Evolutionary conservation across 2,888 invertebrate genomes (phyloP).

Genomic region (Gibbula magus): DNA sequence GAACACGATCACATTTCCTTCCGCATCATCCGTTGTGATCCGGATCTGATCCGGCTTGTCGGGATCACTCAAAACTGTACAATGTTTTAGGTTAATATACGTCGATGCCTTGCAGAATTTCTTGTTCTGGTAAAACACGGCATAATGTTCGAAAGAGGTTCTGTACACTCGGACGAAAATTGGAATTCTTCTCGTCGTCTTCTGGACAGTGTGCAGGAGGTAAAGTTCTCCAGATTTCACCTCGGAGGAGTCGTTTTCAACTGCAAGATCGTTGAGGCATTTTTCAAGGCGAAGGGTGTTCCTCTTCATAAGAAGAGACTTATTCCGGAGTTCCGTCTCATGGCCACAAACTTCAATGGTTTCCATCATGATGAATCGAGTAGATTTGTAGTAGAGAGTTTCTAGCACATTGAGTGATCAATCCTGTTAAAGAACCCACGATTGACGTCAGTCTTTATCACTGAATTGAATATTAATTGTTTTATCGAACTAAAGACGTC

Average conservation of each 20-base stretch:
- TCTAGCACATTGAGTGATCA: too few relatives aligned
- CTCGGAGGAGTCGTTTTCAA: slow-evolving; percentile 41
- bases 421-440: too few relatives aligned
- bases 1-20: slow-evolving; percentile 31
- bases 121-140: slow-evolving; percentile 50
- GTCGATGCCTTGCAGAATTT: slow-evolving; percentile 50
- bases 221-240: slow-evolving; percentile 50
- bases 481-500: too few relatives aligned
- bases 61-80: slow-evolving; percentile 33
- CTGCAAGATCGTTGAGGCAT: background rate
- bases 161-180: slow-evolving; percentile 37
- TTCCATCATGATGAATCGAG: too few relatives aligned
- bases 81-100: slow-evolving; percentile 56
- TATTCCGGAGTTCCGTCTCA: background rate
- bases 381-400: too few relatives aligned
- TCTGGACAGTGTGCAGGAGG: slow-evolving; percentile 46
- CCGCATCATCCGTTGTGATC: slow-evolving; percentile 28
- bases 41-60: background rate
- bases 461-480: too few relatives aligned
- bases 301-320: background rate
- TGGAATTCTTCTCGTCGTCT: slow-evolving; percentile 17
- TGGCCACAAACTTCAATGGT: background rate
- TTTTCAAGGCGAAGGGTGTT: background rate
- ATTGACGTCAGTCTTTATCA: too few relatives aligned
- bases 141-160: slow-evolving; percentile 34